phyloP scores from a whole-genome alignment of 2,888 invertebrate species.

The Tanypteryx hageni region DNA sequence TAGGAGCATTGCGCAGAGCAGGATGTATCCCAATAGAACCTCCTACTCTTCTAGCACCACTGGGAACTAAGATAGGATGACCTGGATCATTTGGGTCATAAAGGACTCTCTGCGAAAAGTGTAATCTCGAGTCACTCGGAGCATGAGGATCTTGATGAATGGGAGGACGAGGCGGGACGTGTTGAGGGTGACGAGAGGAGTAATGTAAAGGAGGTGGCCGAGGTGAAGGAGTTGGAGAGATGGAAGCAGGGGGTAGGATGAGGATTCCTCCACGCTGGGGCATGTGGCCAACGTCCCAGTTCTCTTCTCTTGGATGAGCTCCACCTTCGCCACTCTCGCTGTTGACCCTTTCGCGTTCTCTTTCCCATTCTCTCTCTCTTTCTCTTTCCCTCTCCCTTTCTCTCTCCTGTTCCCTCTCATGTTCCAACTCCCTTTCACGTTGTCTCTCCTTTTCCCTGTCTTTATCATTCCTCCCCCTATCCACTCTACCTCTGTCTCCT shows the following conservation, averaged over 20 bases:
- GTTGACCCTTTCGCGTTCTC: background rate
- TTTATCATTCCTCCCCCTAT: constrained; percentile 39
- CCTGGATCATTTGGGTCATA: constrained; percentile 82
- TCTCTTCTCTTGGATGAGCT: background rate
- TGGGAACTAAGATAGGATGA: constrained; percentile 84
- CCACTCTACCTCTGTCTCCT: constrained; percentile 17
- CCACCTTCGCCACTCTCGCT: constrained; percentile 26
- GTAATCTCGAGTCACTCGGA: constrained; percentile 65
- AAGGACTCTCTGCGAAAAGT: constrained; percentile 76
- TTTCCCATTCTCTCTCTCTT: background rate
- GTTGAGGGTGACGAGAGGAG: constrained; percentile 44
- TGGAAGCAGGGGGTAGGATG: constrained; percentile 55
- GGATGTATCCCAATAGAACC: constrained; percentile 65
- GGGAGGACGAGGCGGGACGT: constrained; percentile 67
- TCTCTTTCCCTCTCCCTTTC: background rate
- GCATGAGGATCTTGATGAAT: constrained; percentile 66
- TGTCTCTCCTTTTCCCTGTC: constrained; percentile 17
- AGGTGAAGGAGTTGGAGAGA: constrained; percentile 43
- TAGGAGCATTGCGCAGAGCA: constrained; percentile 30
- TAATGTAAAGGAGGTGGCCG: constrained; percentile 32
- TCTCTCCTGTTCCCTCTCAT: constrained; percentile 9
- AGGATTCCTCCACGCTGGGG: constrained; percentile 61
- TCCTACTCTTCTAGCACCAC: constrained; percentile 74
- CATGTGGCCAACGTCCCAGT: constrained; percentile 20
- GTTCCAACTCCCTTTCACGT: background rate